phyloP scores from a whole-genome alignment of 2,113 vertebrate species.

The Psittacula cyanocephala region DNA sequence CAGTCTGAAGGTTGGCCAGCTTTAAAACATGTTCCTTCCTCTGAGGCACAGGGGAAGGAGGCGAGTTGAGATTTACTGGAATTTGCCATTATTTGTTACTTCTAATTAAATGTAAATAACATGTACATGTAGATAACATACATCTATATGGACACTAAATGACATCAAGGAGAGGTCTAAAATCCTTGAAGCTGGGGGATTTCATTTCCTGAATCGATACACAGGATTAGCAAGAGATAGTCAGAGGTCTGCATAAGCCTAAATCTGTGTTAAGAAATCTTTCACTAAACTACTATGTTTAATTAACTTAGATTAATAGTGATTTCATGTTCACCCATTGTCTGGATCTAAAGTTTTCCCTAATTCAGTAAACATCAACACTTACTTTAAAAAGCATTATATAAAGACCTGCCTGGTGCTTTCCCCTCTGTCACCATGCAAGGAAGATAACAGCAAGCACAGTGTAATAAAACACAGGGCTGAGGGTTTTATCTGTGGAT shows the following conservation, averaged over 20 bases:
- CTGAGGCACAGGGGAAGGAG: not conserved
- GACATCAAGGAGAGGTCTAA: not conserved
- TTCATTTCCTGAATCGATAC: not conserved
- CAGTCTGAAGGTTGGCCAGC: not conserved
- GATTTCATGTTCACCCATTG: not conserved
- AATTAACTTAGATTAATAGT: not conserved
- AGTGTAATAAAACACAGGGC: not conserved
- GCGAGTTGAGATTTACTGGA: not conserved
- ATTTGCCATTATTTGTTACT: not conserved
- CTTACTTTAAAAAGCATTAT: not conserved
- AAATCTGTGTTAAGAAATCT: not conserved
- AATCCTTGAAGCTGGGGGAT: not conserved
- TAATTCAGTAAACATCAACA: not conserved
- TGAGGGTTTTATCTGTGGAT: not conserved
- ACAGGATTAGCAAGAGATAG: not conserved
- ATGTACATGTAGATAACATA: rapidly evolving
- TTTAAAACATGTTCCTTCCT: rapidly evolving
- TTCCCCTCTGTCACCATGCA: not conserved
- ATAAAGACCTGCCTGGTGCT: not conserved
- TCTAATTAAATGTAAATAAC: not conserved
- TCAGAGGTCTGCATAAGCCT: not conserved
- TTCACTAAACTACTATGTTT: not conserved
- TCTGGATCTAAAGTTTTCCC: not conserved
- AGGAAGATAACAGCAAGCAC: not conserved
- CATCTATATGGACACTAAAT: not conserved